Evolutionary conservation across 2,888 invertebrate genomes (phyloP), one percentile per base, ranked within the genome.

Genomic region (Leptothorax acervorum): DNA sequence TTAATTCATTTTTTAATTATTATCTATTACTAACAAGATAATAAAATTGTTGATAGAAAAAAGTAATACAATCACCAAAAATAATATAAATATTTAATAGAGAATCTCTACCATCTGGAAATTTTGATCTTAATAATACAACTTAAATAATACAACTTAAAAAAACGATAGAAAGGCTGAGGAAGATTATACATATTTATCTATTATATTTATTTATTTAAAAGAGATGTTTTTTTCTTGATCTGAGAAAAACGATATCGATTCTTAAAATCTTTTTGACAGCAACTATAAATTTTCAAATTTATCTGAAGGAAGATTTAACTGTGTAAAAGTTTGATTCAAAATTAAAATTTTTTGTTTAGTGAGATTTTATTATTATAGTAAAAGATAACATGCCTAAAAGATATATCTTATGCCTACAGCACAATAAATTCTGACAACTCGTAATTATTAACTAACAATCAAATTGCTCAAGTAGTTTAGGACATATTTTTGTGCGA

Each of bases 1-100:
- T 68, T 42, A 35, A 63, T 75, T 60, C 1, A 76, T 39, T 53
- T 39, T 39, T 12, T 39, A 39, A 76, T 63, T 11, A 42, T 28
- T 68, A 39, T 51, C 51, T 11, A 42, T 28, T 68, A 39, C 39
- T 42, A 31, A 78, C 28, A 55, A 78, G 4, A 39, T 51, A 35
- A 48, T 31, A 28, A 15, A 31, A 48, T 11, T 35, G 6, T 35
- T 66, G 5, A 23, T 15, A 35, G 9, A 28, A 48, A 35, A 76
- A 45, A 45, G 11, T 23, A 75, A 35, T 35, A 23, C 2, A 62
- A n/a, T 35, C 35, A 35, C 35, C 0, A 35, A 31, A 31, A 74
- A 4, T 31, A 45, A 45, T 62, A 75, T 9, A 39, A 42, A 63
- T 75, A 75, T 48, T 35, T 65, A 51, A 18, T 23, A 39, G 35